These are phyloP conservation scores for Muscina levida DNA, from an alignment of 2,888 invertebrate species.

Conservation along the genomic window DNA sequence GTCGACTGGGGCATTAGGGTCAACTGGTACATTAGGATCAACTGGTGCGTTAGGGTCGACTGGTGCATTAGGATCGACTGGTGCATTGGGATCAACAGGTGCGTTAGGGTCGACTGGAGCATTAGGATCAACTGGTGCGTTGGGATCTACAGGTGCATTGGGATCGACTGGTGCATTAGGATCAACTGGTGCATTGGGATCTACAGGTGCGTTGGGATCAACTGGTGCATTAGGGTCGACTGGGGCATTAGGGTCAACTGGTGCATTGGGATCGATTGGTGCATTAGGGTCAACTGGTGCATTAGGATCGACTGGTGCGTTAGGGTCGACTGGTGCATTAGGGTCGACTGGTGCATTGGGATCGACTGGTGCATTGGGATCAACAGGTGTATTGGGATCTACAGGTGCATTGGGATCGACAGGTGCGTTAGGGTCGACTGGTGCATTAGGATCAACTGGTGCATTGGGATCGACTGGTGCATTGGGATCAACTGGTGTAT, in stretches of 20 bases:
- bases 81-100: slow-evolving; percentile 33
- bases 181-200: slow-evolving; percentile 39
- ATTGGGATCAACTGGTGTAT: slow-evolving; percentile 46
- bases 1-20: slow-evolving; percentile 44
- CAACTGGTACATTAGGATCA: slow-evolving; percentile 30
- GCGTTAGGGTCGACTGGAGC: slow-evolving; percentile 31
- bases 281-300: slow-evolving; percentile 43
- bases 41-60: slow-evolving; percentile 45
- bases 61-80: slow-evolving; percentile 42
- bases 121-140: slow-evolving; percentile 50
- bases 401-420: slow-evolving; percentile 52
- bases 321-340: slow-evolving; percentile 41
- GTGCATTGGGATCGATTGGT: slow-evolving; percentile 51
- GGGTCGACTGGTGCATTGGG: slow-evolving; percentile 53
- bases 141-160: slow-evolving; percentile 45
- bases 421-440: slow-evolving; percentile 54
- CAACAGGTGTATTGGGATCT: slow-evolving; percentile 36
- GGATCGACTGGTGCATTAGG: slow-evolving; percentile 53
- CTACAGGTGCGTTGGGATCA: slow-evolving; percentile 40
- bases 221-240: slow-evolving; percentile 60
- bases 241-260: slow-evolving; percentile 55
- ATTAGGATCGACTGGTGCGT: slow-evolving; percentile 46
- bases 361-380: slow-evolving; percentile 48
- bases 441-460: slow-evolving; percentile 46
- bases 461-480: slow-evolving; percentile 50